Conservation (phyloP, 2,888 invertebrate genomes). For the Cephus pygmeus region DNA sequence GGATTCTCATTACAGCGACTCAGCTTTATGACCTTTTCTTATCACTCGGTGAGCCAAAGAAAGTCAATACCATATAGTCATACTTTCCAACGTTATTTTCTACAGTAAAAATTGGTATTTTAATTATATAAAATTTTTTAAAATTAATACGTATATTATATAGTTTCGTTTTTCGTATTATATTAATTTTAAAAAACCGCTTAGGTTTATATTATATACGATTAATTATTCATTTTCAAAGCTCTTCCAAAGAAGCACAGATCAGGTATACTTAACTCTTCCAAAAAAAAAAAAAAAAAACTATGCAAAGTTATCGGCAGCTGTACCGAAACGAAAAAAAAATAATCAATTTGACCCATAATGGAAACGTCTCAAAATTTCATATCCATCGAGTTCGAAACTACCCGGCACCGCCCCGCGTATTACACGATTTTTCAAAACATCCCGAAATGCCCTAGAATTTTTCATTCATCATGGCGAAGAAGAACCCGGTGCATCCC, state of each 20-base stretch:
- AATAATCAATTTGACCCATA: conserved; percentile 37
- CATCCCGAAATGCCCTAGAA: conserved; percentile 20
- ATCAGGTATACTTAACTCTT: not conserved
- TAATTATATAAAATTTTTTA: not conserved
- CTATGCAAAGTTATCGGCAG: conserved; percentile 18
- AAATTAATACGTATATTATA: not conserved
- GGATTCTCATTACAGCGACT: conserved; percentile 36
- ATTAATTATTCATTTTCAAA: not conserved
- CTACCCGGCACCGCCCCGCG: conserved; percentile 42
- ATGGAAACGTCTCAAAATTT: conserved; percentile 42
- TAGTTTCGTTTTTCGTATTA: not conserved
- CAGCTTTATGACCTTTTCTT: conserved; percentile 32
- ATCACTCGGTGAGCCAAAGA: conserved; percentile 18
- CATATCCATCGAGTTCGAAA: conserved; percentile 36
- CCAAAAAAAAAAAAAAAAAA: not conserved
- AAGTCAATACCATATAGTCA: not conserved
- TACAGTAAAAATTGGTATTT: not conserved
- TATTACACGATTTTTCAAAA: conserved; percentile 48
- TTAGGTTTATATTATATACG: not conserved
- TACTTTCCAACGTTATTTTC: not conserved
- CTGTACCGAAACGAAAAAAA: conserved; percentile 32
- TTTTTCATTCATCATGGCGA: conserved; percentile 17
- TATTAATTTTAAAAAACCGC: not conserved
- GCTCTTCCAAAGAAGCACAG: not conserved
- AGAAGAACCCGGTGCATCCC: not conserved